These are phyloP conservation scores for Corythornis cristatus DNA, from an alignment of 2,113 vertebrate species.

Conservation along the genomic window DNA sequence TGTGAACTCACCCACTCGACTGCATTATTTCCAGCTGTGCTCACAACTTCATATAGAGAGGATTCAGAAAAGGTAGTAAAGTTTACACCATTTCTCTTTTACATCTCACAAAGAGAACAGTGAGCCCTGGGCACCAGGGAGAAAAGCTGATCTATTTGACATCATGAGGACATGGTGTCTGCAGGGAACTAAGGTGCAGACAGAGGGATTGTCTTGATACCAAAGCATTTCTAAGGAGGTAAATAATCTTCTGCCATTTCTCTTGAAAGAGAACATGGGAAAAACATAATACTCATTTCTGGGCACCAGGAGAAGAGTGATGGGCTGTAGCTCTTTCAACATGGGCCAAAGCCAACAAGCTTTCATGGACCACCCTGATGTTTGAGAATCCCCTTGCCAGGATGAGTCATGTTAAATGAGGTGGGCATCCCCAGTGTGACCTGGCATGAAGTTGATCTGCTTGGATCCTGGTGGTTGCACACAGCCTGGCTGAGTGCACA, in stretches of 20 bases:
- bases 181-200: not conserved
- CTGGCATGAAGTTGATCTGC: fast-evolving
- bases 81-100: not conserved
- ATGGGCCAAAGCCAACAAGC: not conserved
- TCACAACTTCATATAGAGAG: not conserved
- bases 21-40: constrained; percentile 23
- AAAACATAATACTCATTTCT: not conserved
- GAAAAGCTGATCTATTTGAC: not conserved
- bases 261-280: not conserved
- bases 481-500: not conserved
- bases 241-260: not conserved
- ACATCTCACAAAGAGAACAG: not conserved
- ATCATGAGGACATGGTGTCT: not conserved
- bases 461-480: not conserved
- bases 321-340: not conserved
- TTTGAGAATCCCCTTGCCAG: not conserved
- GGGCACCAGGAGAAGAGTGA: not conserved
- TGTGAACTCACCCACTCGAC: not conserved
- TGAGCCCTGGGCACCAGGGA: fast-evolving
- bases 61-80: not conserved
- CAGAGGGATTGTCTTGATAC: not conserved
- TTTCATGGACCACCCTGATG: not conserved
- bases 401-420: not conserved
- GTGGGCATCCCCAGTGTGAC: not conserved
- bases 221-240: not conserved